Evolutionary conservation across 1,140 invertebrate species (phyloP).

Genomic region (Orius insidiosus): DNA sequence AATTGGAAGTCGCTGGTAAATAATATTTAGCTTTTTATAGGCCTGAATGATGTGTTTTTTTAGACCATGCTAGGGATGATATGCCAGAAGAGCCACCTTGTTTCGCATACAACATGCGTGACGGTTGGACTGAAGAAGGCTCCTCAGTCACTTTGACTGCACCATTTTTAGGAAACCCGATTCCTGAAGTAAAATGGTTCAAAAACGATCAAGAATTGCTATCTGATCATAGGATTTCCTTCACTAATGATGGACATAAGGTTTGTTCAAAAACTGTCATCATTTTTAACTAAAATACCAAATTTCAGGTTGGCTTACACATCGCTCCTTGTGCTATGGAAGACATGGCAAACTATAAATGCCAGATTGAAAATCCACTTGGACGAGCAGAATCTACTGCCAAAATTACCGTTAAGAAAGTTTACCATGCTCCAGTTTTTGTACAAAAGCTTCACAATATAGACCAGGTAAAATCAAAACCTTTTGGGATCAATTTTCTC

Average conservation of each 20-base stretch:
- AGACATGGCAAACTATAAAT: conserved; percentile 63
- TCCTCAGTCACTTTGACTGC: conserved; percentile 42
- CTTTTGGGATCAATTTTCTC: too few species aligned
- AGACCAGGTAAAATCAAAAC: conserved; percentile 46
- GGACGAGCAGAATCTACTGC: conserved; percentile 50
- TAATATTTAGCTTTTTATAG: too few species aligned
- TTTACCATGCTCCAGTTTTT: conserved; percentile 63
- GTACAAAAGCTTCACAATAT: conserved; percentile 66
- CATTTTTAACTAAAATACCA: conserved; percentile 3
- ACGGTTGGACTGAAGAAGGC: conserved; percentile 61
- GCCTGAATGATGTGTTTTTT: conserved; percentile 2
- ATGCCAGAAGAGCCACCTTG: conserved; percentile 50
- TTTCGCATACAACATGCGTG: conserved; percentile 54
- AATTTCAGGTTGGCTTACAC: conserved; percentile 45
- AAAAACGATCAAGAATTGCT: conserved; percentile 52
- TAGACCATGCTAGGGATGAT: conserved; percentile 38
- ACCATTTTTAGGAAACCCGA: conserved; percentile 66
- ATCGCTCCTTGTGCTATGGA: conserved; percentile 48
- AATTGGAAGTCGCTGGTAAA: conserved; percentile 37
- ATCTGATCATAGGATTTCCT: conserved; percentile 42
- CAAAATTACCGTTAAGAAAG: conserved; percentile 55
- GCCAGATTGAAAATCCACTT: conserved; percentile 51
- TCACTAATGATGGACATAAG: conserved; percentile 66
- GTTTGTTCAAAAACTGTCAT: conserved; percentile 23
- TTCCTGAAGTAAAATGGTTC: conserved; percentile 67